Evolutionary conservation across 92 coral and sea anemone genomes (phyloP), one percentile per base, ranked within the genome.

Genomic region (Zoanthus gigantus): DNA sequence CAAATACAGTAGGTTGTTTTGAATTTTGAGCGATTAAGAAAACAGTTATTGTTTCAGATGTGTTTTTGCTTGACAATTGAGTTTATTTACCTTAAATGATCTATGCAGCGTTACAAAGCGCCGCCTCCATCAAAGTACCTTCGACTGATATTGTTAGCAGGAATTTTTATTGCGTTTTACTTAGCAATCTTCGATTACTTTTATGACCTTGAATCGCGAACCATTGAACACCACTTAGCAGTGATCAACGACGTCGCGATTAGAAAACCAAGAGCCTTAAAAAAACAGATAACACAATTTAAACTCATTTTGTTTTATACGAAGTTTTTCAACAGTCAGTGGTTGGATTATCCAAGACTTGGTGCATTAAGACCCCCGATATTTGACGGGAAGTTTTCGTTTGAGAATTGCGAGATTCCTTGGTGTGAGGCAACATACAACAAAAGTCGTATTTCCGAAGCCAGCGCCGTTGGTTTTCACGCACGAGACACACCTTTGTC

Each of bases 391-490:
- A 52, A 52, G n/a, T 9, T 76, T 45, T 85, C 94, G 3, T 94
- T 94, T 81, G 84, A 86, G 50, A 83, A 83, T 31, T 94, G 98
- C 16, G 93, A 91, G 16, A 79, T 90, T 10, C 87, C 93, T 0
- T 77, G 63, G 52, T 94, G 98, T 66, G 78, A 79, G 29, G 87
- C 92, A 16, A 94, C 98, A 15, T 91, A 94, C 54, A 69, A 93
- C 75, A 82, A 72, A 61, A 67, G 72, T 23, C 82, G 86, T 52
- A 32, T 94, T 18, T 67, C 75, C 6, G 80, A 93, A 37, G 95
- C 95, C 5, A 95, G 90, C 17, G 98, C 98, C 0, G 95, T 94
- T 9, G 98, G 98, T 0, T 94, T 94, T 87, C 98, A 94, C 75
- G 91, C 88, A 0, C 91, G 93, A 6, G 98, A 94, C 76, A 90